phyloP scores from a whole-genome alignment of 53 echinoderm and acorn worm species.

The Henricia sp. region DNA sequence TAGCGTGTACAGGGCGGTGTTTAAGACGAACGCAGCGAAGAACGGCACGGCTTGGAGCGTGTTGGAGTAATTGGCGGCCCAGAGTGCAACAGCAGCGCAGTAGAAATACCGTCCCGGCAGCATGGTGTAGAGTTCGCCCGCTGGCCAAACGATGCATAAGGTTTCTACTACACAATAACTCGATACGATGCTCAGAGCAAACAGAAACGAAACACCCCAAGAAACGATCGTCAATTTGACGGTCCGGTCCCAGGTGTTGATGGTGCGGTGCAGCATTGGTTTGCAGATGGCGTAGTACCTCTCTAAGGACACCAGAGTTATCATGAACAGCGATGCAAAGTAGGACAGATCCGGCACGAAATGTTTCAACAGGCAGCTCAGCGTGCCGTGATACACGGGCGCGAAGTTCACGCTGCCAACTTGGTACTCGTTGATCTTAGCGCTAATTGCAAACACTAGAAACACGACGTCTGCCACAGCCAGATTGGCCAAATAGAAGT shows the following conservation, averaged over 20 bases:
- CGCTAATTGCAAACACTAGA: constrained; percentile 65
- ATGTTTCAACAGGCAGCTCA: constrained; percentile 62
- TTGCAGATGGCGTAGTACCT: constrained; percentile 83
- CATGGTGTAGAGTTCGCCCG: constrained; percentile 6
- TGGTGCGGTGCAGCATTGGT: constrained; percentile 66
- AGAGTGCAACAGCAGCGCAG: constrained; percentile 39
- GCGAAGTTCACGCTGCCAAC: constrained; percentile 62
- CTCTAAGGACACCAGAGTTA: constrained; percentile 81
- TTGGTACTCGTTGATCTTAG: constrained; percentile 65
- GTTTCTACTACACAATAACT: constrained; percentile 40
- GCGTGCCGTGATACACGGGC: constrained; percentile 54
- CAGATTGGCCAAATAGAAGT: constrained; percentile 84
- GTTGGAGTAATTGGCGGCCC: constrained; percentile 35
- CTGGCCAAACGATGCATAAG: constrained; percentile 73
- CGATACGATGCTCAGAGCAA: constrained; percentile 64
- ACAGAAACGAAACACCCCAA: constrained; percentile 60
- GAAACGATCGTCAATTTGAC: constrained; percentile 35
- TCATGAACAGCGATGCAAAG: constrained; percentile 72
- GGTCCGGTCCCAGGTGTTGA: constrained; percentile 63
- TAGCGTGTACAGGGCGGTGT: constrained; percentile 65
- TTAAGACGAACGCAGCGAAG: constrained; percentile 64
- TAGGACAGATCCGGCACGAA: constrained; percentile 65
- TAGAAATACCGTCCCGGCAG: constrained; percentile 31
- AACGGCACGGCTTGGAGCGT: constrained; percentile 78
- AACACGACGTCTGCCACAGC: constrained; percentile 79